Evolutionary conservation across 2,113 vertebrate species (phyloP), one percentile per base, ranked within the genome.

Genomic region (Ochotona princeps): DNA sequence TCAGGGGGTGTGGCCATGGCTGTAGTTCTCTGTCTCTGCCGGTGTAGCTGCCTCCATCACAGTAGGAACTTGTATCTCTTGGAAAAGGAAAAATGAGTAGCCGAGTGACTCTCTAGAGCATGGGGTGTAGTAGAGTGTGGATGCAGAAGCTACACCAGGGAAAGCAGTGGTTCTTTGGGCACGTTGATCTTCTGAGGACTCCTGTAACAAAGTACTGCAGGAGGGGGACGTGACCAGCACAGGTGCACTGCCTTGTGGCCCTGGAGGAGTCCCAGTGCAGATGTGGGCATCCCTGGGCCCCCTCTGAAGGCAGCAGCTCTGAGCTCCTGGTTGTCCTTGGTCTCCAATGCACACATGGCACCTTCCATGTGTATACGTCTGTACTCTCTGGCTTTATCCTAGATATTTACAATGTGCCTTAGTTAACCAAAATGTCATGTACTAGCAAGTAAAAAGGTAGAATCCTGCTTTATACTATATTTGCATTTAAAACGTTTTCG

Each of bases 191-290:
- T 15, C 65, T 30, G 38, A 4, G 4, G 54, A 14, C 51, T 26
- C 38, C 17, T 7, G 1, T 5, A 25, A 23, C n/a, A 2, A 30
- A 35, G 47, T 6, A 1, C 5, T 0, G 2, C 7, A 10, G 23
- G 7, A 2, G 0, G 0, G 35, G 0, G 5, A 21, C 0, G 18
- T 3, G 2, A 7, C 13, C 38, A 20, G 51, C 47, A 65, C 25
- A 28, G 5, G 8, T 21, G 12, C n/a, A 6, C 28, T 18, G 14
- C 9, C 14, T 86, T 3, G 0, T 11, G 7, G 51, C 18, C 21
- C 60, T 80, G 60, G 44, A 47, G 61, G 38, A 44, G 38, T 44
- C 38, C 38, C 38, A 44, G 38, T 3, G 38, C 38, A 44, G 38
- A 44, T 6, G 6, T 44, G 38, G 38, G 38, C 38, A 44, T 6